A percentile compares a stretch with the other conserved stretches of the same genome.
These are phyloP conservation scores for Ptilorrhoa leucosticta DNA, from an alignment of 2,113 vertebrate genomes.

Conservation along the genomic window DNA sequence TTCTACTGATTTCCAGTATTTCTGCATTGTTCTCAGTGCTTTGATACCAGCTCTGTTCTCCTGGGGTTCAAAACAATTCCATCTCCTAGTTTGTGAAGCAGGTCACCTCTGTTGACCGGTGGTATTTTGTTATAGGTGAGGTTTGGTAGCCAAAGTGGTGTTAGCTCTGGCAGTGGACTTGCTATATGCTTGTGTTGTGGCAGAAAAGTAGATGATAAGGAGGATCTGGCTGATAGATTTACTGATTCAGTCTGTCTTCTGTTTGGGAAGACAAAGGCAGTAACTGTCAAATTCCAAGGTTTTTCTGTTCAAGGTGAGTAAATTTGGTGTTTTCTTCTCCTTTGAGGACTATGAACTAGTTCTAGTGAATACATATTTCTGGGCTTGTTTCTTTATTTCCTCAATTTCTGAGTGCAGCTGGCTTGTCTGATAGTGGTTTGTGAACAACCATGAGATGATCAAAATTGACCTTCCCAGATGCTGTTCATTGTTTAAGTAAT, in stretches of 20 bases:
- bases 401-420: not conserved
- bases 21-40: not conserved
- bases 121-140: not conserved
- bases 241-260: not conserved
- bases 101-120: not conserved
- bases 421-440: not conserved
- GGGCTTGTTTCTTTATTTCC: not conserved
- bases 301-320: constrained; percentile 11
- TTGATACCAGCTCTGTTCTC: not conserved
- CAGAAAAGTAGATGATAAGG: not conserved
- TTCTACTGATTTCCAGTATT: not conserved
- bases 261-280: not conserved
- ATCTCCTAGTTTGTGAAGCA: not conserved
- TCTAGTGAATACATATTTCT: not conserved
- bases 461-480: not conserved
- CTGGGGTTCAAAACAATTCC: not conserved
- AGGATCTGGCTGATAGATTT: not conserved
- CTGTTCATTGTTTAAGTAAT: not conserved
- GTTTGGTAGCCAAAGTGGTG: not conserved
- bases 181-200: not conserved
- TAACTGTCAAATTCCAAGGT: not conserved
- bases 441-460: not conserved
- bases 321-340: not conserved
- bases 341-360: not conserved
- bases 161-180: not conserved